phyloP scores from a whole-genome alignment of 2,888 invertebrate species.

The Caenorhabditis virilis region DNA sequence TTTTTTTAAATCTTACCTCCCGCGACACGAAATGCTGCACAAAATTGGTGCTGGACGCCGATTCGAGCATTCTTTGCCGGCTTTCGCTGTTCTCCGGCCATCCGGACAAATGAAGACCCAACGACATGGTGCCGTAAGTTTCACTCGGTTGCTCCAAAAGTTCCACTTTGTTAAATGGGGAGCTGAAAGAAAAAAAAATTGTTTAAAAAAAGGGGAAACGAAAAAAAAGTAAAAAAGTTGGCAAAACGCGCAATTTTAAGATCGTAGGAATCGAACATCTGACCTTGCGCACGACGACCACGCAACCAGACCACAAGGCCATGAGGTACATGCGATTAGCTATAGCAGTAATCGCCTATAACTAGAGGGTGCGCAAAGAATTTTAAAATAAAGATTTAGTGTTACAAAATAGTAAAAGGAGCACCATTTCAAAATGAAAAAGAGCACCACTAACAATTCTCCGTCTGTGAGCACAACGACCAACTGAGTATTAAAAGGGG shows the following conservation, averaged over 20 bases:
- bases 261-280: too few relatives aligned
- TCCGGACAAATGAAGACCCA: conserved; percentile 45
- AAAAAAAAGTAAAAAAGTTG: background rate
- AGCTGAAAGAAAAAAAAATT: conserved; percentile 1
- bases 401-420: background rate
- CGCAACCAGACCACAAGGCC: too few relatives aligned
- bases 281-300: too few relatives aligned
- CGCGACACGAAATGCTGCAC: conserved; percentile 38
- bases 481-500: background rate
- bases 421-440: too few relatives aligned
- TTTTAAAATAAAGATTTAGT: background rate
- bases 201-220: too few relatives aligned
- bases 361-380: conserved; percentile 1
- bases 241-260: too few relatives aligned
- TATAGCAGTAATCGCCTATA: too few relatives aligned
- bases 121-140: conserved; percentile 14
- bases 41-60: conserved; percentile 46
- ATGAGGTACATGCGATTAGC: too few relatives aligned
- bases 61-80: conserved; percentile 52
- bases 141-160: background rate
- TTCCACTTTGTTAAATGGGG: background rate
- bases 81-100: conserved; percentile 51
- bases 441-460: too few relatives aligned
- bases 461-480: too few relatives aligned
- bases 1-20: conserved; percentile 21